Conservation (phyloP, 1,140 invertebrate species). For the Asobara japonica region DNA sequence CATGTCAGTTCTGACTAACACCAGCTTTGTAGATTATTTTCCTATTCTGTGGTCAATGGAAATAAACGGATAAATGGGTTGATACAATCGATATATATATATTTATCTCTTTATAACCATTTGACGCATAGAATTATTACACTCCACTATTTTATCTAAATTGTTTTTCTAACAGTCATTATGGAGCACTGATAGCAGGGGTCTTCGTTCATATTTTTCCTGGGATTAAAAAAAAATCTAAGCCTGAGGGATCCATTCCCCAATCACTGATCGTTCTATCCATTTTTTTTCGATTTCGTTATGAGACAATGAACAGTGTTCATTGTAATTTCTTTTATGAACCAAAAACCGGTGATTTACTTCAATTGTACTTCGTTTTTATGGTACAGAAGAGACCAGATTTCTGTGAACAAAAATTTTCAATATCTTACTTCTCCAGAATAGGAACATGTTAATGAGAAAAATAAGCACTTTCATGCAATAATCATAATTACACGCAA, state of each 20-base stretch:
- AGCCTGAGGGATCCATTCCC: neutral
- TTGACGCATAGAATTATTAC: neutral
- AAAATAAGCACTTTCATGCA: neutral
- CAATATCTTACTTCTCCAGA: neutral
- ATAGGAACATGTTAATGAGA: neutral
- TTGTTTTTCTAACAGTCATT: conserved; percentile 63
- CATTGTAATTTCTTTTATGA: neutral
- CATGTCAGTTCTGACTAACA: neutral
- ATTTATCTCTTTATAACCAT: neutral
- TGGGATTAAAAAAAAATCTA: neutral
- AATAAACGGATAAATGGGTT: neutral
- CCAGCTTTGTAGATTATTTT: neutral
- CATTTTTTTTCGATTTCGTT: neutral
- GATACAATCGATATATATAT: neutral
- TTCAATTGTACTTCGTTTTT: neutral
- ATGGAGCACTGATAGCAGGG: conserved; percentile 20
- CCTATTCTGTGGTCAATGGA: neutral
- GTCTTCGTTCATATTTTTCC: conserved; percentile 23
- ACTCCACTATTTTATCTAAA: conserved; percentile 40
- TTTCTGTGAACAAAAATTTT: neutral
- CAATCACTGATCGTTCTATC: neutral
- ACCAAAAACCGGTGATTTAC: neutral
- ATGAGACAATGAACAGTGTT: neutral
- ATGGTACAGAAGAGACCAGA: neutral
- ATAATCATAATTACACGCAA: neutral